phyloP scores from a whole-genome alignment of 2,113 vertebrate species.

The Daphoenositta chrysoptera region DNA sequence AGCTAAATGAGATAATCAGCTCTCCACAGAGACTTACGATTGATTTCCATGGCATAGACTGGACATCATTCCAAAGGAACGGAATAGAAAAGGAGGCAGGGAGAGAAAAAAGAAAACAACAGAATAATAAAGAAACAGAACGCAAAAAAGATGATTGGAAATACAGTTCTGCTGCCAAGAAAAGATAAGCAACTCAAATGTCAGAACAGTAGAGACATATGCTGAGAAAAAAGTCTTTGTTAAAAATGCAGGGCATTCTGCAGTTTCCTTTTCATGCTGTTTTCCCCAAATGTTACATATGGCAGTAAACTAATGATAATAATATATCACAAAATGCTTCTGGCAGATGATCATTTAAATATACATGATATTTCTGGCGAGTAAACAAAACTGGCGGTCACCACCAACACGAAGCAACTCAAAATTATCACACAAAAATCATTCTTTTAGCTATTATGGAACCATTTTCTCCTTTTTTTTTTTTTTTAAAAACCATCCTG shows the following conservation, averaged over 20 bases:
- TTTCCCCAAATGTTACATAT: not conserved
- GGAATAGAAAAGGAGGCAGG: not conserved
- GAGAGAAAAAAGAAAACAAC: slow-evolving; percentile 57
- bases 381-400: not conserved
- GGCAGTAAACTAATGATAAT: not conserved
- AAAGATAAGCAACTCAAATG: slow-evolving; percentile 14
- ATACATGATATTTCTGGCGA: not conserved
- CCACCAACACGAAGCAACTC: not conserved
- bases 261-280: slow-evolving; percentile 12
- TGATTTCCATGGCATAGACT: slow-evolving; percentile 99
- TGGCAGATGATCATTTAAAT: slow-evolving; percentile 69
- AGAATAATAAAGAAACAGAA: slow-evolving; percentile 8
- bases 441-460: not conserved
- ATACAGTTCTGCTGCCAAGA: slow-evolving; percentile 2
- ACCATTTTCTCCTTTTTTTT: not conserved
- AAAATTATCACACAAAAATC: not conserved
- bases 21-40: slow-evolving; percentile 84
- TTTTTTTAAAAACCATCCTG: not conserved
- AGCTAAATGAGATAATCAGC: not conserved
- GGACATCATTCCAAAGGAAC: slow-evolving; percentile 41
- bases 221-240: not conserved
- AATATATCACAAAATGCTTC: slow-evolving; percentile 30
- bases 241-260: not conserved
- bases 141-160: not conserved
- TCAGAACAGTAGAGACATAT: not conserved